phyloP scores from a whole-genome alignment of 2,888 invertebrate species.

The Campopleginae sp. region DNA sequence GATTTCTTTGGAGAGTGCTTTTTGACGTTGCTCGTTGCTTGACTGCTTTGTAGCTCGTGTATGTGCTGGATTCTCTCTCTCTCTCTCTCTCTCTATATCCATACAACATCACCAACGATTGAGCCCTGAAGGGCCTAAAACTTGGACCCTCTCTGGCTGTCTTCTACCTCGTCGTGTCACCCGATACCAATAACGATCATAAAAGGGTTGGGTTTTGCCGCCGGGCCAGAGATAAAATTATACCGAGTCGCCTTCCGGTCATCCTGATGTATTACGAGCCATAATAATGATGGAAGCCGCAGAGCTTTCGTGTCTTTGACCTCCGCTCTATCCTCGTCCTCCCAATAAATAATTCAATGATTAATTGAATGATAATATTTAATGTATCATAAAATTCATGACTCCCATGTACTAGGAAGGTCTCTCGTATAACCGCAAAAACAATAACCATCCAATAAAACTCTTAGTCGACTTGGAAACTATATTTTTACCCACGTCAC shows the following conservation, averaged over 20 bases:
- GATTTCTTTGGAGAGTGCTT: constrained; percentile 48
- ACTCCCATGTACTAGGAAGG: constrained; percentile 7
- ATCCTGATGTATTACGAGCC: constrained; percentile 58
- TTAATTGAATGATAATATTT: constrained; percentile 62
- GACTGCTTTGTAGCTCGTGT: constrained; percentile 47
- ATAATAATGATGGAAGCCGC: constrained; percentile 59
- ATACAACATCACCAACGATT: constrained; percentile 8
- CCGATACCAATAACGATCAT: constrained; percentile 68
- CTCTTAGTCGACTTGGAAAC: constrained; percentile 18
- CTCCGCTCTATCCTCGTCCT: constrained; percentile 20
- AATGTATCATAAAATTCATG: constrained; percentile 48
- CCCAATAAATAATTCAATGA: constrained; percentile 56
- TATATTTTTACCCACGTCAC: constrained; percentile 31
- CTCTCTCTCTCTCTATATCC: constrained; percentile 14
- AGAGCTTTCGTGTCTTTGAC: constrained; percentile 62
- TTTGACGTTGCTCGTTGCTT: constrained; percentile 64
- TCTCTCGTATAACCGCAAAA: constrained; percentile 21
- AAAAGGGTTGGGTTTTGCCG: constrained; percentile 62
- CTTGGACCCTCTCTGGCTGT: constrained; percentile 35
- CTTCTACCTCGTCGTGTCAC: constrained; percentile 59
- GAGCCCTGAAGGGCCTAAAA: constrained; percentile 52
- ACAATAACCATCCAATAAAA: constrained; percentile 45
- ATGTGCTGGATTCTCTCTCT: too few species aligned
- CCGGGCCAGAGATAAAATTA: constrained; percentile 63
- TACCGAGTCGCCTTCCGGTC: constrained; percentile 69